Conservation (phyloP, 2,797 vertebrate genomes). For the Danio choprae region DNA sequence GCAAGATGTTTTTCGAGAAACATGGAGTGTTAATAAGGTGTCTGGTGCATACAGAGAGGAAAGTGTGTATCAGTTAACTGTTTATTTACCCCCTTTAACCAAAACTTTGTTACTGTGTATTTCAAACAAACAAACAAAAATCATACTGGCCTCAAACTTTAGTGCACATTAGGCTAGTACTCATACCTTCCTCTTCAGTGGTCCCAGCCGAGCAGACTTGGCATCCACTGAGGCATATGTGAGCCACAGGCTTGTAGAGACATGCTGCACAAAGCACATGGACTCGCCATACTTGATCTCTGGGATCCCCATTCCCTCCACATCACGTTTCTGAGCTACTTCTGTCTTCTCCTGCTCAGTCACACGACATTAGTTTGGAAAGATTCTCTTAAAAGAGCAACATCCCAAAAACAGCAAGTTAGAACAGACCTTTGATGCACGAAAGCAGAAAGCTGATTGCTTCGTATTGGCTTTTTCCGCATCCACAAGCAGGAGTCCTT, state of each 20-base stretch:
- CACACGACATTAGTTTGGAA: conserved; percentile 29
- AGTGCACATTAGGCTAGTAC: not conserved
- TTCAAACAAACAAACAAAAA: not conserved
- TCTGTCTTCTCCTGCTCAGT: conserved; percentile 89
- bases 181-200: conserved; percentile 89
- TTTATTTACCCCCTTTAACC: too few relatives aligned
- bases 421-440: conserved; percentile 86
- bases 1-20: too few relatives aligned
- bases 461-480: conserved; percentile 88
- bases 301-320: conserved; percentile 92
- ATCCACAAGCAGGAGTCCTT: conserved; percentile 88
- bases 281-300: conserved; percentile 97
- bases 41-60: too few relatives aligned
- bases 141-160: not conserved
- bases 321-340: conserved; percentile 86
- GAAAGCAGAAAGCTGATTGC: conserved; percentile 90
- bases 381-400: not conserved
- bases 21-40: too few relatives aligned
- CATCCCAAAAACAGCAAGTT: not conserved
- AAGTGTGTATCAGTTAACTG: too few relatives aligned
- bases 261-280: conserved; percentile 93
- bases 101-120: too few relatives aligned
- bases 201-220: conserved; percentile 89
- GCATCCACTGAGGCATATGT: conserved; percentile 91
- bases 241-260: conserved; percentile 86